Percentiles rank a stretch among this genome's conserved stretches.
Conservation (phyloP, 2,797 vertebrate species). For the Poeciliopsis gracilis region DNA sequence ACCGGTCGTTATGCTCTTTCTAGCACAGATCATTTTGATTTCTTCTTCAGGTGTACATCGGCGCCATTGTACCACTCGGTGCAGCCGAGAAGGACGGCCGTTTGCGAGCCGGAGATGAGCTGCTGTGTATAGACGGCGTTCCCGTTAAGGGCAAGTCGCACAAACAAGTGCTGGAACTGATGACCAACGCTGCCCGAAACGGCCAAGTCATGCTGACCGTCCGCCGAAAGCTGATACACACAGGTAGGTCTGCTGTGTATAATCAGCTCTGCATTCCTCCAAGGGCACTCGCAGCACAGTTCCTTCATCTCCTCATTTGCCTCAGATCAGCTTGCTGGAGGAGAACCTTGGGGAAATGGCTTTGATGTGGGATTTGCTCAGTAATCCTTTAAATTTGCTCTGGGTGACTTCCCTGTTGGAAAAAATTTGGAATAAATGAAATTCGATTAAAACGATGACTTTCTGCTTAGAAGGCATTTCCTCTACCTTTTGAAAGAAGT, state of each 20-base stretch:
- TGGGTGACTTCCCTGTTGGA: constrained; percentile 39
- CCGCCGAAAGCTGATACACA: constrained; percentile 86
- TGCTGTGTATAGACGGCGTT: constrained; percentile 94
- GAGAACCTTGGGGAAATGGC: constrained; percentile 44
- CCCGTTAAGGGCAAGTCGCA: constrained; percentile 95
- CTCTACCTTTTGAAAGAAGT: constrained; percentile 8
- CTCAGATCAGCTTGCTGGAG: constrained; percentile 41
- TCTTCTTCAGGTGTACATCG: constrained; percentile 90
- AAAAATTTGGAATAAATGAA: constrained; percentile 43
- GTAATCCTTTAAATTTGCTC: constrained; percentile 65
- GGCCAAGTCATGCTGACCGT: constrained; percentile 96
- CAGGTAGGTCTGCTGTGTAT: constrained; percentile 77
- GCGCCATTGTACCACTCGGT: constrained; percentile 94
- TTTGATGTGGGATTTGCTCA: constrained; percentile 58
- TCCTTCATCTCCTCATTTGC: constrained; percentile 20
- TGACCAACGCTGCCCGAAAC: constrained; percentile 97
- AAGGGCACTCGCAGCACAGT: neutral
- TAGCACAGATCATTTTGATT: neutral
- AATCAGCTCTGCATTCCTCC: constrained; percentile 6
- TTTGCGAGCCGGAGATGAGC: constrained; percentile 93
- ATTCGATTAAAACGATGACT: constrained; percentile 20
- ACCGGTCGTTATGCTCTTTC: neutral
- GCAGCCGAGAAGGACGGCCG: constrained; percentile 95
- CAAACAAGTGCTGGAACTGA: constrained; percentile 96
- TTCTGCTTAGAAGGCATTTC: constrained; percentile 4